These are phyloP conservation scores for Oplegnathus fasciatus DNA, from an alignment of 2,113 vertebrate genomes.

Conservation along the genomic window DNA sequence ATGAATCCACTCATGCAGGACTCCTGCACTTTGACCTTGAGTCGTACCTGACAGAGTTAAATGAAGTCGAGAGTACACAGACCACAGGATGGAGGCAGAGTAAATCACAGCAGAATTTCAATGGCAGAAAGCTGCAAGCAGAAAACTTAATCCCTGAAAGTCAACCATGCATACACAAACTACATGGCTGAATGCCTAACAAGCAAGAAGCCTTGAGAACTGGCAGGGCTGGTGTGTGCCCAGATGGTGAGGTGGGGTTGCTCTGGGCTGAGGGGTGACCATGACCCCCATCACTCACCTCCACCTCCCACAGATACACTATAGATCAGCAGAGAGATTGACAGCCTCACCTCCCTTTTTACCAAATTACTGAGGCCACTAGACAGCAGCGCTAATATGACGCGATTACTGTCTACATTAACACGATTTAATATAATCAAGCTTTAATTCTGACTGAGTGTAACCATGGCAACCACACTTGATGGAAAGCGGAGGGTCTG, in stretches of 20 bases:
- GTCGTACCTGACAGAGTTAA: slow-evolving; percentile 18
- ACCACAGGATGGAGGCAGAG: slow-evolving; percentile 10
- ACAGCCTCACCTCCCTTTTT: slow-evolving; percentile 18
- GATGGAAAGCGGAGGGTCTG: background rate
- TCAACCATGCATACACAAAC: slow-evolving; percentile 39
- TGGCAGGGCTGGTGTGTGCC: slow-evolving; percentile 24
- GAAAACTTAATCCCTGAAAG: slow-evolving; percentile 40
- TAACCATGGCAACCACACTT: slow-evolving; percentile 30
- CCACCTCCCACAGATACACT: background rate
- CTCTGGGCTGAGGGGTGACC: background rate
- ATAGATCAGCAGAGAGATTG: slow-evolving; percentile 17
- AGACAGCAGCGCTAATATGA: slow-evolving; percentile 24
- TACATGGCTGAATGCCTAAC: slow-evolving; percentile 22
- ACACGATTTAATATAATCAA: slow-evolving; percentile 33
- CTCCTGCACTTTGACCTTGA: slow-evolving; percentile 37
- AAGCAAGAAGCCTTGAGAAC: slow-evolving; percentile 38
- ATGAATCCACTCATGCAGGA: background rate
- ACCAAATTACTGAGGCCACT: background rate
- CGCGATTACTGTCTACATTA: slow-evolving; percentile 6
- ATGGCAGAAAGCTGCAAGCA: slow-evolving; percentile 16
- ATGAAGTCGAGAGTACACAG: slow-evolving; percentile 14
- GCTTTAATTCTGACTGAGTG: background rate
- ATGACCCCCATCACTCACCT: slow-evolving; percentile 16
- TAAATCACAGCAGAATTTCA: slow-evolving; percentile 34
- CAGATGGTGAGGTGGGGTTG: slow-evolving; percentile 45